Evolutionary conservation across 1,140 invertebrate genomes (phyloP).

Genomic region (Drosophila rufa): DNA sequence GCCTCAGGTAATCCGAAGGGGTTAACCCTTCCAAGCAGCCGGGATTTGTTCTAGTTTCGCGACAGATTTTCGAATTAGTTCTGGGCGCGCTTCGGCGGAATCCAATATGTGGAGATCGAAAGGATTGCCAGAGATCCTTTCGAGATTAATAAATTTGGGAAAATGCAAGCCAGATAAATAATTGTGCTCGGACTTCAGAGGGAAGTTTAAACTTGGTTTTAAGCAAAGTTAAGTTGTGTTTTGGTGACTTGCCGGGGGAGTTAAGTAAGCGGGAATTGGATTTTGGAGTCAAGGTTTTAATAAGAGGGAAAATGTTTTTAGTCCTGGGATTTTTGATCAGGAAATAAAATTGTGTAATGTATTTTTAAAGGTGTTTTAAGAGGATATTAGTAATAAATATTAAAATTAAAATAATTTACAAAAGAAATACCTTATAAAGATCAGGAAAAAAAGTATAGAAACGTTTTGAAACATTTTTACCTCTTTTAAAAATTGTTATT

Average conservation of each 20-base stretch:
- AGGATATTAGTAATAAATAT: no score
- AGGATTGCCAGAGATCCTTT: conserved; percentile 3
- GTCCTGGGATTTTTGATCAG: neutral
- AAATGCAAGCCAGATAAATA: conserved; percentile 21
- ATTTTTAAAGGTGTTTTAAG: no score
- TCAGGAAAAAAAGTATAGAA: no score
- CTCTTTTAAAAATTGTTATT: no score
- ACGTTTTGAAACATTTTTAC: no score
- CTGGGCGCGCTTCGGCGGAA: conserved; percentile 54
- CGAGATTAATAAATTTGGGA: conserved; percentile 29
- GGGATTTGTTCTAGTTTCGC: conserved; percentile 61
- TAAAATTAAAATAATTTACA: no score
- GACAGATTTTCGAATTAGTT: conserved; percentile 67
- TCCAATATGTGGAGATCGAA: conserved; percentile 38
- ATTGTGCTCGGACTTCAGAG: conserved; percentile 3
- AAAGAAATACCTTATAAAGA: no score
- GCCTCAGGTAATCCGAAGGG: conserved; percentile 74
- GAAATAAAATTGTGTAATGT: neutral
- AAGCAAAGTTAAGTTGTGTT: conserved; percentile 38
- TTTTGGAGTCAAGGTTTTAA: neutral
- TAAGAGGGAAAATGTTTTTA: no score
- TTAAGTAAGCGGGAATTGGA: neutral
- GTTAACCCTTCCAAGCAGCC: conserved; percentile 55
- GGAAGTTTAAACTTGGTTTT: conserved; percentile 9
- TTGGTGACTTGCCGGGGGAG: conserved; percentile 15